These are phyloP conservation scores for Eudasyphora cyanicolor DNA, from an alignment of 2,888 invertebrate genomes.

Conservation along the genomic window DNA sequence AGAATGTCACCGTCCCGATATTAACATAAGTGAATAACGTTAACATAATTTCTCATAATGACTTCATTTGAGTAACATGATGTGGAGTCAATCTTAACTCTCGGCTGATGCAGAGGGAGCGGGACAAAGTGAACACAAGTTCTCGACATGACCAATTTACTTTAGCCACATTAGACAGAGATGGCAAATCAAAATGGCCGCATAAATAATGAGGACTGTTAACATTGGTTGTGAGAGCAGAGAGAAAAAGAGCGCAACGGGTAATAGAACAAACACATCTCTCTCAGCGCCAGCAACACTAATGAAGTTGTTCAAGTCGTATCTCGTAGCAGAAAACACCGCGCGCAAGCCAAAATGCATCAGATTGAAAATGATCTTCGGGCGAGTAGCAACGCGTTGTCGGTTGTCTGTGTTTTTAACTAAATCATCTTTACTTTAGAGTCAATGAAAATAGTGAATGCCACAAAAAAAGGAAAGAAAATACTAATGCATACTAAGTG, in stretches of 20 bases:
- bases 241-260: background rate
- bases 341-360: constrained; percentile 62
- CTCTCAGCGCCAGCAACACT: constrained; percentile 53
- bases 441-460: constrained; percentile 20
- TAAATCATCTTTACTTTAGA: constrained; percentile 17
- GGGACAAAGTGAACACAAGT: background rate
- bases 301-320: constrained; percentile 74
- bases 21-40: constrained; percentile 1
- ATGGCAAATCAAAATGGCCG: constrained; percentile 78
- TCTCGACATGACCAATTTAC: background rate
- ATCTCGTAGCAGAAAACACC: background rate
- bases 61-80: constrained; percentile 43
- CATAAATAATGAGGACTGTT: constrained; percentile 53
- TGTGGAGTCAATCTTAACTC: background rate
- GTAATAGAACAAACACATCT: constrained; percentile 2
- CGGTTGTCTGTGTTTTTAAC: constrained; percentile 46
- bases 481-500: constrained; percentile 9
- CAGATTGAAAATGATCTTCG: constrained; percentile 76
- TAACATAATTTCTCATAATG: constrained; percentile 40
- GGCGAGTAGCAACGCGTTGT: constrained; percentile 73
- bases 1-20: background rate
- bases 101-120: background rate
- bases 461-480: background rate
- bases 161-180: constrained; percentile 44
- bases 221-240: background rate